phyloP scores from a whole-genome alignment of 2,113 vertebrate genomes.

The Etia nguti region DNA sequence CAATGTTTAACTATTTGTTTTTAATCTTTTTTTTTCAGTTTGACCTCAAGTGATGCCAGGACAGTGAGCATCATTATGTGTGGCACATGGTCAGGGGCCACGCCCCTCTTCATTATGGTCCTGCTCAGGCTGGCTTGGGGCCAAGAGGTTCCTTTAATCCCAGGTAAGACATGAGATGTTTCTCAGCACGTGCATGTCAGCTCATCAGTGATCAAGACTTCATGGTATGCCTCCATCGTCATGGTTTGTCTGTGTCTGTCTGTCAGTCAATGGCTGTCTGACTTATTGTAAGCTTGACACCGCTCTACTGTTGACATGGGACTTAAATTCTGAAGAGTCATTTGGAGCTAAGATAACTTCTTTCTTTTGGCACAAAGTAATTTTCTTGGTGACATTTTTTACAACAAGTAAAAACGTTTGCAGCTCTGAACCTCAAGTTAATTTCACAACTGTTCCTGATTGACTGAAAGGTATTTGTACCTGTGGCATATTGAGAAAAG shows the following conservation, averaged over 20 bases:
- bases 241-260: neutral
- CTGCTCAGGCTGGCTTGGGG: slow-evolving; percentile 71
- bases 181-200: neutral
- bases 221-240: slow-evolving; percentile 4
- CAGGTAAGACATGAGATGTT: slow-evolving; percentile 77
- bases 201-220: neutral
- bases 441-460: neutral
- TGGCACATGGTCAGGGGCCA: slow-evolving; percentile 79
- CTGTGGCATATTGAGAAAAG: neutral
- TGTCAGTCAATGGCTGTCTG: slow-evolving; percentile 25
- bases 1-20: neutral
- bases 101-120: slow-evolving; percentile 75
- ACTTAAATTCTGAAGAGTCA: neutral
- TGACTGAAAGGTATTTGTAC: neutral
- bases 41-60: slow-evolving; percentile 81
- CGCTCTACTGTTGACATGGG: neutral
- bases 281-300: slow-evolving; percentile 30
- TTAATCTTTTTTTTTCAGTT: slow-evolving; percentile 18
- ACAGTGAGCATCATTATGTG: slow-evolving; percentile 77
- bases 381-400: neutral
- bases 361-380: neutral
- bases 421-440: neutral
- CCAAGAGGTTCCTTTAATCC: slow-evolving; percentile 77
- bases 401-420: neutral
- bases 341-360: neutral